Evolutionary conservation across 2,113 vertebrate genomes (phyloP).

Genomic region (Sapajus apella): DNA sequence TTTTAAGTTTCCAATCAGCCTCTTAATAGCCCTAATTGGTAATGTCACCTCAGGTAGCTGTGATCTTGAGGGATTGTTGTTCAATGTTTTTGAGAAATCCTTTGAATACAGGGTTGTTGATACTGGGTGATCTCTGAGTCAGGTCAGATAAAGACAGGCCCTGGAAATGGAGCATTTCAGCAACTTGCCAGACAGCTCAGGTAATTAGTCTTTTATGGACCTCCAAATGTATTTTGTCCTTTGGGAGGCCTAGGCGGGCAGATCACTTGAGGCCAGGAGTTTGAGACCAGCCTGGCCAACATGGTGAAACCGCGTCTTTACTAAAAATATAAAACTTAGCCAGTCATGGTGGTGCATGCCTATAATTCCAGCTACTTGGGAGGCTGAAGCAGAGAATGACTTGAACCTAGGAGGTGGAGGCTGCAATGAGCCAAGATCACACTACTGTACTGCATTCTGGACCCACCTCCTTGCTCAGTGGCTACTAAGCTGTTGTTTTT

Average conservation of each 20-base stretch:
- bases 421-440: no score
- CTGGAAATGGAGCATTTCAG: neutral
- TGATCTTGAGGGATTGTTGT: neutral
- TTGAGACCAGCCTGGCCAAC: no score
- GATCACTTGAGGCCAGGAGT: no score
- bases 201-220: neutral
- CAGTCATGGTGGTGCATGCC: no score
- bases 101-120: neutral
- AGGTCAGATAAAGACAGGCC: neutral
- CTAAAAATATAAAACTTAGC: no score
- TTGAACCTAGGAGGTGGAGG: no score
- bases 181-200: neutral
- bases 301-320: no score
- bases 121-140: neutral
- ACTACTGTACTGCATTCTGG: no score
- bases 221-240: neutral
- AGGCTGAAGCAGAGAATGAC: no score
- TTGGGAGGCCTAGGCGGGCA: no score
- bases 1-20: neutral
- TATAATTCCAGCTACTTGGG: no score
- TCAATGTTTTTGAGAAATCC: neutral
- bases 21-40: neutral
- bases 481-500: neutral
- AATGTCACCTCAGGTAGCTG: neutral
- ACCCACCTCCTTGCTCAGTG: neutral